phyloP scores from a whole-genome alignment of 2,888 invertebrate species.

The Rapana venosa region DNA sequence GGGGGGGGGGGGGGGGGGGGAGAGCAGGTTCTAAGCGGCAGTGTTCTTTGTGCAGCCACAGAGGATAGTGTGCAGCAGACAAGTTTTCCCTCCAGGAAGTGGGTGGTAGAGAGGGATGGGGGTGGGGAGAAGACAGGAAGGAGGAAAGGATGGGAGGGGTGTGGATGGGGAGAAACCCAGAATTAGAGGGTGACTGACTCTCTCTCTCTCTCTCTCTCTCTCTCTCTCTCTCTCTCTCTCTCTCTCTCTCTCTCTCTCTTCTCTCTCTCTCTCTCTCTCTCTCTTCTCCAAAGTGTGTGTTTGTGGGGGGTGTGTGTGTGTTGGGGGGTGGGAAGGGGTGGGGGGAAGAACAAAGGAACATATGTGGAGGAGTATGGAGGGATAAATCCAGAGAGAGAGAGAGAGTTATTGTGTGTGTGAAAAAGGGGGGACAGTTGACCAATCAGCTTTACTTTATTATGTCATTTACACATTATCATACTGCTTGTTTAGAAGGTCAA shows the following conservation, averaged over 20 bases:
- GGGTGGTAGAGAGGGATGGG: not conserved
- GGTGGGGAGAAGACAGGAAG: not conserved
- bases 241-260: not conserved
- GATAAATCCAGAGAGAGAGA: too few relatives aligned
- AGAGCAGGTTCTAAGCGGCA: not conserved
- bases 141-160: not conserved
- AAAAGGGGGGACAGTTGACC: too few relatives aligned
- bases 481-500: too few relatives aligned
- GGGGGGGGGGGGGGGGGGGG: not conserved
- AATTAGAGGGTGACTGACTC: not conserved
- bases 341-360: too few relatives aligned
- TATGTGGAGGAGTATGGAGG: too few relatives aligned
- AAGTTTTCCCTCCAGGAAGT: not conserved
- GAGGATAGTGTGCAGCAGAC: too few relatives aligned
- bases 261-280: not conserved
- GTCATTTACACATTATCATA: too few relatives aligned
- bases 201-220: constrained; percentile 6
- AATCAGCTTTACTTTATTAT: too few relatives aligned
- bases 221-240: not conserved
- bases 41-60: constrained; percentile 27
- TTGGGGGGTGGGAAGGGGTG: too few relatives aligned
- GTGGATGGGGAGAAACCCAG: not conserved
- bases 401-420: too few relatives aligned
- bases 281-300: not conserved
- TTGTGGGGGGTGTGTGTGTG: too few relatives aligned